Evolutionary conservation across 2,888 invertebrate species (phyloP).

Genomic region (Philonicus albiceps): DNA sequence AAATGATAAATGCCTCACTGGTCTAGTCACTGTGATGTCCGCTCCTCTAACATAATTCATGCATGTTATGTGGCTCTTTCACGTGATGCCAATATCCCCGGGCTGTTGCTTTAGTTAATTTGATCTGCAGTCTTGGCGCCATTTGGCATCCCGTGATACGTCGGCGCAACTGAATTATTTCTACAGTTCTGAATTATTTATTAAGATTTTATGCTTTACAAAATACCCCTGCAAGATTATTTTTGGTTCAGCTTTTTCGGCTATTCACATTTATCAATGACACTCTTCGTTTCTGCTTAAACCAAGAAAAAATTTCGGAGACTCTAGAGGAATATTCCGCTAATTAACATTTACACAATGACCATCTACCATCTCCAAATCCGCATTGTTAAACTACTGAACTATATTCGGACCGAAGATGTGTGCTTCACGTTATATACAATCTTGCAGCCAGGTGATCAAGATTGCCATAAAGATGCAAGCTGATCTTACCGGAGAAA

Average conservation of each 20-base stretch:
- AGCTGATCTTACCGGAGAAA: conserved; percentile 20
- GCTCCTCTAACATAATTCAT: conserved; percentile 37
- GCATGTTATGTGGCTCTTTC: conserved; percentile 30
- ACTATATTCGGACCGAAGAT: conserved; percentile 18
- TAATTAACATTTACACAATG: conserved; percentile 14
- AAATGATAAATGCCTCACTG: conserved; percentile 21
- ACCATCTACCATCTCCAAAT: background rate
- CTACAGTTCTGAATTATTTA: conserved; percentile 1
- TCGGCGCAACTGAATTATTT: conserved; percentile 1
- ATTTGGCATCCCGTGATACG: background rate
- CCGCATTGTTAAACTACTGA: conserved; percentile 30
- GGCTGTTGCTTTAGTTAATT: background rate
- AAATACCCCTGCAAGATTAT: background rate
- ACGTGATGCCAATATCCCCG: conserved; percentile 8
- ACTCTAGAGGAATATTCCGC: background rate
- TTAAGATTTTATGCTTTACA: background rate
- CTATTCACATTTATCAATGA: conserved; percentile 18
- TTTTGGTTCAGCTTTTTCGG: background rate
- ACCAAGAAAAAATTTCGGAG: background rate
- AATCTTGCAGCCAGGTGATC: background rate
- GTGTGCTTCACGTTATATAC: background rate
- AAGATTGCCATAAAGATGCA: conserved; percentile 2
- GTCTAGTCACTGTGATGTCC: conserved; percentile 16
- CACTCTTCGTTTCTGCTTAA: background rate
- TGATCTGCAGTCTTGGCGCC: conserved; percentile 30